Conservation (phyloP, 2,797 vertebrate genomes). For the Microchirus variegatus region DNA sequence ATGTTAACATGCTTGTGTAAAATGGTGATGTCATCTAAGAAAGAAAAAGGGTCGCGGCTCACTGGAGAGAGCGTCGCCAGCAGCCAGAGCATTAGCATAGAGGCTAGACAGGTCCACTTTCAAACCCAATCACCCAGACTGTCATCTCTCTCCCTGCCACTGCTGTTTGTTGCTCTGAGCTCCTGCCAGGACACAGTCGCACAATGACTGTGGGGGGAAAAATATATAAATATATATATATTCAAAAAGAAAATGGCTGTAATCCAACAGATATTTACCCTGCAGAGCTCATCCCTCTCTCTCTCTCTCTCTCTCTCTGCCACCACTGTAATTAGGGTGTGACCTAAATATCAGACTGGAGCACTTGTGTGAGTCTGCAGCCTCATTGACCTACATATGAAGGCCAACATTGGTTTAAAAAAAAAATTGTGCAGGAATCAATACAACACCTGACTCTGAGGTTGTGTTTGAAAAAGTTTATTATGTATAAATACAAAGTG, state of each 20-base stretch:
- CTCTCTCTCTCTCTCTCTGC: too few species aligned
- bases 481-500: neutral
- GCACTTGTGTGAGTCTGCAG: constrained; percentile 79
- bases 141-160: constrained; percentile 64
- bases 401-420: constrained; percentile 71
- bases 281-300: constrained; percentile 73
- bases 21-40: constrained; percentile 60
- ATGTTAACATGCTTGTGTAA: constrained; percentile 43
- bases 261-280: constrained; percentile 72
- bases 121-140: constrained; percentile 70
- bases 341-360: constrained; percentile 82
- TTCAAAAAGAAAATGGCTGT: constrained; percentile 69
- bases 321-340: constrained; percentile 83
- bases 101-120: constrained; percentile 79
- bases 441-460: constrained; percentile 50
- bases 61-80: constrained; percentile 59
- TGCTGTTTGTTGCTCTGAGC: constrained; percentile 67
- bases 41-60: constrained; percentile 43
- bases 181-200: constrained; percentile 45
- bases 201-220: constrained; percentile 68
- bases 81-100: constrained; percentile 81
- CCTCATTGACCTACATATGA: constrained; percentile 84
- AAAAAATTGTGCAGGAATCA: too few species aligned
- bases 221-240: constrained; percentile 67
- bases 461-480: constrained; percentile 7